Evolutionary conservation across 1,140 invertebrate genomes (phyloP).

Genomic region (Zaprionus vittiger): DNA sequence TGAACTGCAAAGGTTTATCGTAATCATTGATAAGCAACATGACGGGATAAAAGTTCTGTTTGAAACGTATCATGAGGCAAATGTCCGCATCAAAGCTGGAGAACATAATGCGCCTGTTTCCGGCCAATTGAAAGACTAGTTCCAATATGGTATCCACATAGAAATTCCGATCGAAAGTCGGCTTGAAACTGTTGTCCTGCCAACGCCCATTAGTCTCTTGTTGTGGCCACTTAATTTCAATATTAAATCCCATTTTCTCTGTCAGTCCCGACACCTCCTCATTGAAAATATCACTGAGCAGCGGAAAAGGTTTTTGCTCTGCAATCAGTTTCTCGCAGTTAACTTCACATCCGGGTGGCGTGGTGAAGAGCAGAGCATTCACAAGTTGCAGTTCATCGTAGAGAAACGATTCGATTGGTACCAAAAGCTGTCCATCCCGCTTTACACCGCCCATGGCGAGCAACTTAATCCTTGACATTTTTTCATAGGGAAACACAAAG

Average conservation of each 20-base stretch:
- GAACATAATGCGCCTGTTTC: constrained; percentile 92
- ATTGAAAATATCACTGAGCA: constrained; percentile 89
- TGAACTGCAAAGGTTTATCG: constrained; percentile 90
- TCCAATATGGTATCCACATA: constrained; percentile 93
- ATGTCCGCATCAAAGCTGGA: constrained; percentile 97
- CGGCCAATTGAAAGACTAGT: constrained; percentile 90
- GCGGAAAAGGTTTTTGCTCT: constrained; percentile 96
- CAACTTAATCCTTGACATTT: constrained; percentile 36
- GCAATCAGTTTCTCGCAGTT: constrained; percentile 88
- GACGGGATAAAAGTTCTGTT: constrained; percentile 97
- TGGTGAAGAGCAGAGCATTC: constrained; percentile 18
- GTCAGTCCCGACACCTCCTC: constrained; percentile 87
- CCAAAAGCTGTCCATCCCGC: constrained; percentile 19
- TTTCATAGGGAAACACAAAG: constrained; percentile 46
- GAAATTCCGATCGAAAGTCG: constrained; percentile 93
- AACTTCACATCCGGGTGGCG: constrained; percentile 85
- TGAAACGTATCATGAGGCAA: constrained; percentile 94
- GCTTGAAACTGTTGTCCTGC: constrained; percentile 87
- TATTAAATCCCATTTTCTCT: constrained; percentile 93
- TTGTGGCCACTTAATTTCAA: constrained; percentile 98
- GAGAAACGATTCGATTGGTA: constrained; percentile 52
- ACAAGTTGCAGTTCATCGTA: constrained; percentile 46
- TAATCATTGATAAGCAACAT: constrained; percentile 93
- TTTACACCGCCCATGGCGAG: constrained; percentile 47
- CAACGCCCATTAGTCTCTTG: constrained; percentile 91